Base-by-base conservation (phyloP, 1,140 invertebrate genomes). In the Caenorhabditis inopinata region DNA sequence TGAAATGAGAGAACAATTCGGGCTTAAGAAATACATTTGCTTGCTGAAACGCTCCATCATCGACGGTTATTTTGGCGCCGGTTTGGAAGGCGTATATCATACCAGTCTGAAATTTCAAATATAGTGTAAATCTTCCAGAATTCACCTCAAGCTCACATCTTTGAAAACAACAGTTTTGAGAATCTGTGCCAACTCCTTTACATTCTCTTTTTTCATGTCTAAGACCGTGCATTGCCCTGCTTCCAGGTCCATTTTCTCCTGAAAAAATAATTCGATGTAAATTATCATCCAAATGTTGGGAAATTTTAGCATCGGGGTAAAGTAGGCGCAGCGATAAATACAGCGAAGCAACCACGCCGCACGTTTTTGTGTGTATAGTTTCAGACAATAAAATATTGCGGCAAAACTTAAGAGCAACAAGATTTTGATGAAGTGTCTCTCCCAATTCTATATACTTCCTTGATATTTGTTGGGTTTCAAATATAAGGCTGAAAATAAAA, bases 171-270 rank as follows among this genome's bases (percentile, higher is more conserved):
- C 58, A 11, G 58, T 68, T 38, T 68, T 68, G 3, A 68, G 12
- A 42, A 68, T 21, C 58, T 68, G 58, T 18, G 58, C 58, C 7
- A 68, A 18, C n/a, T 68, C 58, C 27, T 68, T 68, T 18, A 68
- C 58, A 68, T 68, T 68, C 11, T 68, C 58, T 68, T 68, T 68
- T 68, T 68, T 68, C 18, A 68, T 38, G 12, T 68, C 58, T 18
- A 68, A 38, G 38, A 68, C 18, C 38, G 58, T 68, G 7, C n/a
- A 18, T 38, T 68, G 58, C 35, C 58, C 32, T 32, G 32, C 38
- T 38, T 68, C 58, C 11, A 68, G 38, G 9, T 68, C 58, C 58
- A 68, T 68, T 38, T 68, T 68, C 32, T 32, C 23, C 38, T 42
- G 38, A 42, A 42, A 21, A 58, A 16, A 23, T 32, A n/a, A n/a